Conservation (phyloP, 2,113 vertebrate genomes). For the Gnathonemus echidnorhynchus region DNA sequence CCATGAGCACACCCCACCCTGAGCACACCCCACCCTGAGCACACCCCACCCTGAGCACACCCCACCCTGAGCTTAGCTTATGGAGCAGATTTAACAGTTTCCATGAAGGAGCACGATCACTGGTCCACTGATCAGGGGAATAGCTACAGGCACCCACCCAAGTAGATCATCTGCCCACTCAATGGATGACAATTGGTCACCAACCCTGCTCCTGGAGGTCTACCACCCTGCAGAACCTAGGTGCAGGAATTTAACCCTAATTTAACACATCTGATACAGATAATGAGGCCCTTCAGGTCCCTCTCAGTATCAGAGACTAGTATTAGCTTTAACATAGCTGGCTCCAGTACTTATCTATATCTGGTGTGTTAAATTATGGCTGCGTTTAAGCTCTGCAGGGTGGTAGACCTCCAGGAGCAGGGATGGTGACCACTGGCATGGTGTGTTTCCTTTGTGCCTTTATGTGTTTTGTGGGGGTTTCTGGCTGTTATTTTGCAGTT, state of each 20-base stretch:
- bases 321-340: too few relatives aligned
- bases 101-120: neutral
- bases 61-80: neutral
- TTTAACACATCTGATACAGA: too few relatives aligned
- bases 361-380: too few relatives aligned
- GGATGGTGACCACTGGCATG: too few relatives aligned
- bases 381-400: too few relatives aligned
- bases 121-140: neutral
- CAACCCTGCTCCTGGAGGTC: too few relatives aligned
- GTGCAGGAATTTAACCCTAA: too few relatives aligned
- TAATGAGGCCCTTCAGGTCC: too few relatives aligned
- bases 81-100: neutral
- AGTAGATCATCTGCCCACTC: neutral
- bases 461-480: neutral
- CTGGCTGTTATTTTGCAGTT: neutral
- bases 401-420: too few relatives aligned
- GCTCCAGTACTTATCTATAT: too few relatives aligned
- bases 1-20: neutral
- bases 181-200: neutral
- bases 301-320: too few relatives aligned
- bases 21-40: neutral
- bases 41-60: neutral
- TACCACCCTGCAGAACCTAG: too few relatives aligned
- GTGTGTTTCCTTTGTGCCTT: neutral
- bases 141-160: neutral